phyloP scores from a whole-genome alignment of 2,888 invertebrate genomes.

The Drosophila tanythrix region DNA sequence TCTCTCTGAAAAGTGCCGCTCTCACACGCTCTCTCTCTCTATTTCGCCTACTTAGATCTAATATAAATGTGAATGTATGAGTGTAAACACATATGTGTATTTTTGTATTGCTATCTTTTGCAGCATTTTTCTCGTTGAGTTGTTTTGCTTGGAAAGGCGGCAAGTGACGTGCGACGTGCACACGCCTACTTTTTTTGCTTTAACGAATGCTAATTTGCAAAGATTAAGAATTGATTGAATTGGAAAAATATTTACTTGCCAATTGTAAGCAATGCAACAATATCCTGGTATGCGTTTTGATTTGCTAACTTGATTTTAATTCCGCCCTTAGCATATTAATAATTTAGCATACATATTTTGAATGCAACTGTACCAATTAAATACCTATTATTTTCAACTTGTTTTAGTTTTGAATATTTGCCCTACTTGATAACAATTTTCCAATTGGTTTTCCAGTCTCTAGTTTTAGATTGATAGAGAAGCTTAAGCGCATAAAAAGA shows the following conservation, averaged over 20 bases:
- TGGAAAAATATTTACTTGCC: neutral
- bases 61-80: neutral
- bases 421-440: neutral
- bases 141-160: constrained; percentile 26
- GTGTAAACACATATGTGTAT: constrained; percentile 3
- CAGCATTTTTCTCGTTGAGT: constrained; percentile 35
- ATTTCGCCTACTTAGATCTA: neutral
- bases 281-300: neutral
- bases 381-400: neutral
- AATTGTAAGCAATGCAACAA: neutral
- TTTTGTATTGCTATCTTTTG: constrained; percentile 37
- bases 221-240: constrained; percentile 37
- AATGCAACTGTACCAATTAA: constrained; percentile 42
- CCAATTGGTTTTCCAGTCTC: constrained; percentile 18
- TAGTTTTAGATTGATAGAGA: constrained; percentile 15
- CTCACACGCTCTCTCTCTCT: constrained; percentile 1
- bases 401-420: neutral
- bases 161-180: constrained; percentile 33
- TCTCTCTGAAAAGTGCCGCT: constrained; percentile 22
- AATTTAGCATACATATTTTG: constrained; percentile 1
- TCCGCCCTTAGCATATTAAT: neutral
- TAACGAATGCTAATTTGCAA: constrained; percentile 15
- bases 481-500: constrained; percentile 32
- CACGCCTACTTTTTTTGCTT: constrained; percentile 34
- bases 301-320: neutral